phyloP scores from a whole-genome alignment of 2,888 invertebrate genomes.

The Elmis aenea region DNA sequence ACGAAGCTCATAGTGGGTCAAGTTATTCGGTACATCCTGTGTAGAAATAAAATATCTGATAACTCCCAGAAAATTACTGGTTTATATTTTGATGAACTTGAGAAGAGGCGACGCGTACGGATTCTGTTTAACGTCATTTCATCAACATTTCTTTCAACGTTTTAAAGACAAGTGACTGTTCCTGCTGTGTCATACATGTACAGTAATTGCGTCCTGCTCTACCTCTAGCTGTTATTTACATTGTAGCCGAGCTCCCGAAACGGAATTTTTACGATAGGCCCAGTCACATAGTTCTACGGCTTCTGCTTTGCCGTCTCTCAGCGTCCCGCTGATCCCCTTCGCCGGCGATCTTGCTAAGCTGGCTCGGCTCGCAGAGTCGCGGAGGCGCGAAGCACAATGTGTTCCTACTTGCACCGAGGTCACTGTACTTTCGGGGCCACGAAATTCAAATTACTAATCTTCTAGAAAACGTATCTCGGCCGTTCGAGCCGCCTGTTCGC shows the following conservation, averaged over 20 bases:
- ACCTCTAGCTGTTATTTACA: constrained; percentile 15
- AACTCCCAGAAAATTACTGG: too few relatives aligned
- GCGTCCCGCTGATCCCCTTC: constrained; percentile 15
- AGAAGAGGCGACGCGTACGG: too few relatives aligned
- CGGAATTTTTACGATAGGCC: constrained; percentile 22
- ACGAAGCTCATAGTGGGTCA: too few relatives aligned
- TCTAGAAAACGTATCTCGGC: constrained; percentile 29
- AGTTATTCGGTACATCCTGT: too few relatives aligned
- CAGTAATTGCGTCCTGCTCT: constrained; percentile 18
- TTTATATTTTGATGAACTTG: too few relatives aligned
- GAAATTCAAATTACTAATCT: constrained; percentile 39
- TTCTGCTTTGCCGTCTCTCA: constrained; percentile 18
- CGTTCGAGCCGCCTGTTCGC: constrained; percentile 1
- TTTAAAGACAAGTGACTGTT: too few relatives aligned
- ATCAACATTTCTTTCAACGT: too few relatives aligned
- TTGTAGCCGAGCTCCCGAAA: constrained; percentile 18
- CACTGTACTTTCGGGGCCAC: constrained; percentile 44
- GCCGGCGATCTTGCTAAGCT: constrained; percentile 31
- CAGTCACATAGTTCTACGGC: constrained; percentile 20
- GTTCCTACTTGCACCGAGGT: constrained; percentile 46
- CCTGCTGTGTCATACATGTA: not conserved
- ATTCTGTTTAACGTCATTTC: too few relatives aligned
- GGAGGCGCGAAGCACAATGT: constrained; percentile 44
- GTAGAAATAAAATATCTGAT: too few relatives aligned
- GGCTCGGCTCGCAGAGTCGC: constrained; percentile 33